Percentiles rank a stretch among this genome's conserved stretches.
Conservation (phyloP, 2,888 invertebrate species). For the Galeruca laticollis region DNA sequence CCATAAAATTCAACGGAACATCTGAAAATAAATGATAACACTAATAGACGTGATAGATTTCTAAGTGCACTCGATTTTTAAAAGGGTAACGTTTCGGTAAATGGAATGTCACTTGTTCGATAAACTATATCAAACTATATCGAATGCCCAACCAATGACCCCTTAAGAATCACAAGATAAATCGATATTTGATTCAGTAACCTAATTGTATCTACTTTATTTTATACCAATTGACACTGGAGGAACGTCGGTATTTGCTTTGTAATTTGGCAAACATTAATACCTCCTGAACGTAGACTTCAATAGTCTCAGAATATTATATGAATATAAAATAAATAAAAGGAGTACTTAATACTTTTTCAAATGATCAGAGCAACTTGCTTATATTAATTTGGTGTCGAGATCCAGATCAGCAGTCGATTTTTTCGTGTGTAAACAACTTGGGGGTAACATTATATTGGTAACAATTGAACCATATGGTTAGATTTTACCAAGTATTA, state of each 20-base stretch:
- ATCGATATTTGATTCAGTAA: conserved; percentile 43
- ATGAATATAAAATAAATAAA: too few relatives aligned
- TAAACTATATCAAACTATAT: conserved; percentile 58
- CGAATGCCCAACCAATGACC: conserved; percentile 52
- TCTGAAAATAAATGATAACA: conserved; percentile 42
- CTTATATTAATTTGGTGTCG: too few relatives aligned
- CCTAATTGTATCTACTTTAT: conserved; percentile 26
- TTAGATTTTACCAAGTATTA: too few relatives aligned
- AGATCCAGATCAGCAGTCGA: too few relatives aligned
- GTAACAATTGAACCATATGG: too few relatives aligned
- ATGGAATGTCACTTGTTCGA: conserved; percentile 56
- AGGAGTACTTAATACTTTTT: too few relatives aligned
- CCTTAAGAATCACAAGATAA: conserved; percentile 39
- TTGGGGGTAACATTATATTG: too few relatives aligned
- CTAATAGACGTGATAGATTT: conserved; percentile 40
- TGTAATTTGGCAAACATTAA: background rate
- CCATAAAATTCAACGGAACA: conserved; percentile 2
- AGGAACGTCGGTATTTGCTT: background rate
- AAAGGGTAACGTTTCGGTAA: conserved; percentile 56
- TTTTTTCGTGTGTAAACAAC: too few relatives aligned
- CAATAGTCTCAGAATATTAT: too few relatives aligned
- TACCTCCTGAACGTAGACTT: too few relatives aligned
- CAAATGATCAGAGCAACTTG: too few relatives aligned
- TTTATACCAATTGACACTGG: background rate
- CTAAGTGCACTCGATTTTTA: conserved; percentile 38